Evolutionary conservation across 2,888 invertebrate species (phyloP).

Genomic region (Epinotia bilunana): DNA sequence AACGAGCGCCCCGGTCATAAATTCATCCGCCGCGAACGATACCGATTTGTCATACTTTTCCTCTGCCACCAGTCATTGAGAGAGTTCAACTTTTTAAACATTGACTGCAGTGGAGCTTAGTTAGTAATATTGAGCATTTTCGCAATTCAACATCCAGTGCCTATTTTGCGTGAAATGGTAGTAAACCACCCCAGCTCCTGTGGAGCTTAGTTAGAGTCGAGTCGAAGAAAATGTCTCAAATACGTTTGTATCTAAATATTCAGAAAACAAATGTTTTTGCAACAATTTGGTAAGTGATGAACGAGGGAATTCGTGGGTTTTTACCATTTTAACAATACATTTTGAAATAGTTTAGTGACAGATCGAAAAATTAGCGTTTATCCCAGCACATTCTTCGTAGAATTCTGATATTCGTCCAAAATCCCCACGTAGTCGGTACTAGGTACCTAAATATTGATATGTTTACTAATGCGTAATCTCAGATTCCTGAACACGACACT

Average conservation of each 20-base stretch:
- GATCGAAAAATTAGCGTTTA: slow-evolving; percentile 11
- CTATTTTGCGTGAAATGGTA: too few relatives aligned
- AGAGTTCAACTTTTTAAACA: slow-evolving; percentile 40
- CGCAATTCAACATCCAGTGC: too few relatives aligned
- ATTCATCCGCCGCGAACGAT: slow-evolving; percentile 60
- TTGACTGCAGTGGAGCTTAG: slow-evolving; percentile 1
- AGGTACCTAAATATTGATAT: neutral
- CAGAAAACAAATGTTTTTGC: neutral
- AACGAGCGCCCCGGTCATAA: slow-evolving; percentile 56
- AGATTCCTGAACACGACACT: slow-evolving; percentile 26
- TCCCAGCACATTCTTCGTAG: neutral
- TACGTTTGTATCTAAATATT: neutral
- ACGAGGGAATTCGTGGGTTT: neutral
- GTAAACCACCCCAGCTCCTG: neutral
- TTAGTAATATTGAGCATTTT: too few relatives aligned
- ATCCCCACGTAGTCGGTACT: slow-evolving; percentile 5
- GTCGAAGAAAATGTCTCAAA: slow-evolving; percentile 2
- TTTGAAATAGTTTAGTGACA: slow-evolving; percentile 4
- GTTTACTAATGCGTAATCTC: slow-evolving; percentile 23
- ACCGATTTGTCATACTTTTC: slow-evolving; percentile 75
- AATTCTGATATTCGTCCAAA: slow-evolving; percentile 26
- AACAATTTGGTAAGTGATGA: neutral
- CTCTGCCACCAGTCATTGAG: slow-evolving; percentile 50
- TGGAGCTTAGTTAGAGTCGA: slow-evolving; percentile 1
- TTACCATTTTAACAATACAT: neutral